A percentile compares a stretch with the other conserved stretches of the same genome.
Evolutionary conservation across 2,113 vertebrate genomes (phyloP).

Genomic region (Apistogramma diplotaenia): DNA sequence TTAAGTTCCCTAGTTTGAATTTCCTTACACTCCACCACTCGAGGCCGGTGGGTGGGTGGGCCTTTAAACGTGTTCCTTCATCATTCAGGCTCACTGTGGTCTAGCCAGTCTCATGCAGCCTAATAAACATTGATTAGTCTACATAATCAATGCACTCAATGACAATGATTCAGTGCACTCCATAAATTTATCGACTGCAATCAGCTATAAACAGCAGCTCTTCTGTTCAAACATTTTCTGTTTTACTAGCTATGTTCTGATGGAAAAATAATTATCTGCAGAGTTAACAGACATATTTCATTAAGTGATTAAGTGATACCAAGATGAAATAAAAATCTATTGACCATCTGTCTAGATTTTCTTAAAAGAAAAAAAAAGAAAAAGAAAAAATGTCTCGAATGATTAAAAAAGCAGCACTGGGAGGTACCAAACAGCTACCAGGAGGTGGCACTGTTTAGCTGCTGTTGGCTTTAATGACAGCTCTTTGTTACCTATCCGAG

Average conservation of each 20-base stretch:
- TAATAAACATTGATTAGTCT: constrained; percentile 73
- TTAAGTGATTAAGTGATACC: constrained; percentile 51
- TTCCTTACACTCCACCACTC: neutral
- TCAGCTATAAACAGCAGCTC: constrained; percentile 45
- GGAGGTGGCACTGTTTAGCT: constrained; percentile 68
- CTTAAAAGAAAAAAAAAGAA: neutral
- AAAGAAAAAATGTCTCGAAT: neutral
- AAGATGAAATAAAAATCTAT: constrained; percentile 49
- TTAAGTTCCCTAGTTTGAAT: neutral
- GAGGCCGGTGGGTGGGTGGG: constrained; percentile 42
- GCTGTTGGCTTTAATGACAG: neutral
- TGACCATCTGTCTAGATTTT: constrained; percentile 45
- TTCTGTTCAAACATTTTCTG: constrained; percentile 59
- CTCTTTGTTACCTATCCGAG: neutral
- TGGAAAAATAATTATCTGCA: constrained; percentile 46
- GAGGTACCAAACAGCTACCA: constrained; percentile 10
- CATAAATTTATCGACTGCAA: constrained; percentile 72
- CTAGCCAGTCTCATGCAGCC: constrained; percentile 40
- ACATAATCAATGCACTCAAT: constrained; percentile 75
- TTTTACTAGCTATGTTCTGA: constrained; percentile 56
- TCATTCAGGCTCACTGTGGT: constrained; percentile 62
- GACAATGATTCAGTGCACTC: constrained; percentile 76
- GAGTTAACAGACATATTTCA: constrained; percentile 53
- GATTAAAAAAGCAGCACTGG: neutral
- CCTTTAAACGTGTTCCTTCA: constrained; percentile 64